phyloP scores from a whole-genome alignment of 2,113 vertebrate genomes.

The Cercopithecus mona region DNA sequence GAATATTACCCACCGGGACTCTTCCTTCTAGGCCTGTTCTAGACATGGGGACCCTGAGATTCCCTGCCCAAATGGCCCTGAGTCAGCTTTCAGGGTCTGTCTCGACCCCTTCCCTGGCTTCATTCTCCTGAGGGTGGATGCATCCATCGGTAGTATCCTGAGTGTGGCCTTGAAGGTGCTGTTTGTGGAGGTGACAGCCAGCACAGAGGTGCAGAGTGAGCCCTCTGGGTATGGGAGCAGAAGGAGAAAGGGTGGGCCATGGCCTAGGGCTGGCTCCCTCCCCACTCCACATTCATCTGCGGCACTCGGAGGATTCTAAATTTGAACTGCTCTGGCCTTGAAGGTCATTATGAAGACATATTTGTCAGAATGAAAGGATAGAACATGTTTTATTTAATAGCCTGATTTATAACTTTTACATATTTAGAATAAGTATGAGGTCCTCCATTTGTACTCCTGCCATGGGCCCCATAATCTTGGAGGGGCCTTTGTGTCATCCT shows the following conservation, averaged over 20 bases:
- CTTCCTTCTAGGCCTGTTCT: neutral
- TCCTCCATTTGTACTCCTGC: neutral
- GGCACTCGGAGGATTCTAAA: conserved; percentile 26
- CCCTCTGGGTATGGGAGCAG: neutral
- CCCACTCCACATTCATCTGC: neutral
- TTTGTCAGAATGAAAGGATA: conserved; percentile 58
- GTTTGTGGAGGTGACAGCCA: neutral
- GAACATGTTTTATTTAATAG: conserved; percentile 72
- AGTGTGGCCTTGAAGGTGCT: neutral
- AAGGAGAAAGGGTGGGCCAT: neutral
- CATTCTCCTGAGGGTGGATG: neutral
- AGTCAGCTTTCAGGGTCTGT: neutral
- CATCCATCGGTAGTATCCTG: neutral
- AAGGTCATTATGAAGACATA: conserved; percentile 61
- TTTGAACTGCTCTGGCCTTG: conserved; percentile 49
- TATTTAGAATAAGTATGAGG: conserved; percentile 45
- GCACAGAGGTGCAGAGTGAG: neutral
- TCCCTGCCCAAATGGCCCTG: neutral
- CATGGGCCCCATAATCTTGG: neutral
- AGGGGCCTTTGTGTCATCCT: neutral
- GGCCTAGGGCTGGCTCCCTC: neutral
- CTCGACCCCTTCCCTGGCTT: neutral
- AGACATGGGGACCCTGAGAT: neutral
- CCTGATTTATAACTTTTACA: conserved; percentile 65
- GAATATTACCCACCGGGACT: neutral